Percentiles rank a stretch among this genome's conserved stretches.
phyloP scores from a whole-genome alignment of 2,888 invertebrate genomes.

The Ceriagrion tenellum region DNA sequence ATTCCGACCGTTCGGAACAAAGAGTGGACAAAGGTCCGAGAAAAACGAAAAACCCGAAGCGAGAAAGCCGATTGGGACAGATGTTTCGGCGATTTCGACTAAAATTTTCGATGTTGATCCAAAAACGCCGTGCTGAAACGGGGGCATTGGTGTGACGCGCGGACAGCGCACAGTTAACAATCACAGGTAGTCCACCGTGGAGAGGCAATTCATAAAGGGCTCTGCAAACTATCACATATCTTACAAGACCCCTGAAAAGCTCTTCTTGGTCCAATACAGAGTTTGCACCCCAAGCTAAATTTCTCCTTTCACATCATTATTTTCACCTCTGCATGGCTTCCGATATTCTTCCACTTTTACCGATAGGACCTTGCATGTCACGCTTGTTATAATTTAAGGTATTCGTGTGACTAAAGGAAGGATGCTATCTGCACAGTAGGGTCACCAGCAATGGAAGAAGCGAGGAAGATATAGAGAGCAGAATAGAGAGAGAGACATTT shows the following conservation, averaged over 20 bases:
- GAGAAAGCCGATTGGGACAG: conserved; percentile 17
- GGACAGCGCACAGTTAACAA: background rate
- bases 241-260: background rate
- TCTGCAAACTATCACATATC: background rate
- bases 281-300: too few relatives aligned
- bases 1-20: background rate
- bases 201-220: background rate
- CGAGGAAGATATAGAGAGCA: too few relatives aligned
- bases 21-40: background rate
- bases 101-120: background rate
- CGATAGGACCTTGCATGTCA: too few relatives aligned
- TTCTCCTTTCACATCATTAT: too few relatives aligned
- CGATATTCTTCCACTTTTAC: too few relatives aligned
- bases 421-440: too few relatives aligned
- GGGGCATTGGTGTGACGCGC: background rate
- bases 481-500: too few relatives aligned
- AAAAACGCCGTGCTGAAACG: background rate
- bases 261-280: too few relatives aligned
- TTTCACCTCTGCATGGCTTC: too few relatives aligned
- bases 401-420: too few relatives aligned
- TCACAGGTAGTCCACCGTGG: background rate
- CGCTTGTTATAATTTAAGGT: too few relatives aligned
- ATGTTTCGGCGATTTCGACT: background rate
- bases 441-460: too few relatives aligned
- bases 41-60: conserved; percentile 13